Base-by-base conservation (phyloP, 1,140 invertebrate species). In the Aplysia californica region DNA sequence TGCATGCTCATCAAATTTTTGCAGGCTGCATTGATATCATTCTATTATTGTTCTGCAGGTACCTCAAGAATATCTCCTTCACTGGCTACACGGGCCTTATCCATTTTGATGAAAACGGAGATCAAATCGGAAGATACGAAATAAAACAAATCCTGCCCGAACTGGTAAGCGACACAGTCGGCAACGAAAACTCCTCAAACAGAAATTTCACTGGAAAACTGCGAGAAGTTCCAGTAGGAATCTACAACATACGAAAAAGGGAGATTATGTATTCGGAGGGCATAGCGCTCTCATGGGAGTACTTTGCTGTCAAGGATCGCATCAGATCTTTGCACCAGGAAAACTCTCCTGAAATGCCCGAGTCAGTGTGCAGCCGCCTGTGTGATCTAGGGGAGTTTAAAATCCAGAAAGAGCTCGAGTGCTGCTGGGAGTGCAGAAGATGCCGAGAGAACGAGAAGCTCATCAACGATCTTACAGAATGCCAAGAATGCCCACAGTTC, bases 51-150 rank as follows among this genome's bases (percentile, higher is more conserved):
- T n/a, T n/a, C n/a, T n/a, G n/a, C n/a, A n/a, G 64, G 15, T 71
- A 79, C 59, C 36, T 86, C 18, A 74, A 75, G 44, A 83, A 79
- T 26, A 76, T 71, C 1, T 68, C 77, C 26, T 79, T 84, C 36
- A 70, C 72, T 18, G 82, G 83, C 4, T 68, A 56, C 33, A 73
- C 76, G n/a, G 82, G 84, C 0, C 65, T 78, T 31, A 79, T 85
- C 31, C 31, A 65, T 15, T 86, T 86, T 71, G 82, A 86, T 70
- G 59, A 81, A 26, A 78, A 80, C 56, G 84, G 84, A 4, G 83
- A 86, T 75, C 59, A 80, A 0, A 65, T 72, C 26, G 81, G 83
- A 2, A 78, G 78, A 58, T 84, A 84, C 38, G 61, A 73, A 23
- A 68, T 80, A 20, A 68, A 77, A 4, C 80, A 82, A 26, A 26